Percentiles rank a stretch among this genome's conserved stretches.
These are phyloP conservation scores for Cairina moschata DNA, from an alignment of 2,113 vertebrate species.

Conservation along the genomic window DNA sequence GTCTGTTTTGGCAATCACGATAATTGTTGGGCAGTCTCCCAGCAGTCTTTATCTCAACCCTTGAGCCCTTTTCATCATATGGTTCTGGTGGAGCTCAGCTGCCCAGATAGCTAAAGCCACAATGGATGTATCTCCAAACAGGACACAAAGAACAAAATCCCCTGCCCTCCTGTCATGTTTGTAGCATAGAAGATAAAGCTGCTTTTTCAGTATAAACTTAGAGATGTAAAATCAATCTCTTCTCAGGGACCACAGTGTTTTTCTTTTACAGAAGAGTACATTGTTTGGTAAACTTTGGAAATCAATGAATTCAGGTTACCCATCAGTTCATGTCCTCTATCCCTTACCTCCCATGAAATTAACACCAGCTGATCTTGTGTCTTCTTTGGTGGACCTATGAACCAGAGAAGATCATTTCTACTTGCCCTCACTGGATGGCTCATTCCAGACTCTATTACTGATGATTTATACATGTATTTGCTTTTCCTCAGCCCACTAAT, in stretches of 20 bases:
- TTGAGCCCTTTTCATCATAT: too few relatives aligned
- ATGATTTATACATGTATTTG: not conserved
- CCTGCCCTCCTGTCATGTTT: not conserved
- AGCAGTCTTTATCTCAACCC: too few relatives aligned
- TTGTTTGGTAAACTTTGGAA: not conserved
- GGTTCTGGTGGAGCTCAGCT: too few relatives aligned
- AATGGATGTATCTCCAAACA: not conserved
- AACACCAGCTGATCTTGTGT: rapidly evolving
- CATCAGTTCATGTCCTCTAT: not conserved
- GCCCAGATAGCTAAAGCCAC: too few relatives aligned
- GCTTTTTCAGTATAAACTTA: not conserved
- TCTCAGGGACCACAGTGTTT: not conserved
- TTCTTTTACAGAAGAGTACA: not conserved
- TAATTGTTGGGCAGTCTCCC: too few relatives aligned
- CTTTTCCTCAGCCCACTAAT: not conserved
- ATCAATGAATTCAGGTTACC: not conserved
- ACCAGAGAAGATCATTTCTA: not conserved
- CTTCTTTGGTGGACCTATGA: not conserved
- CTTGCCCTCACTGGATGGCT: not conserved
- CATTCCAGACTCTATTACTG: not conserved
- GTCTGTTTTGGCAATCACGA: too few relatives aligned
- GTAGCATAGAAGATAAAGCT: not conserved
- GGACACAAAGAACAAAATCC: not conserved
- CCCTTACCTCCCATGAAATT: not conserved
- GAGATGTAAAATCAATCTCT: not conserved